Base-by-base conservation (phyloP, 2,113 vertebrate species). In the Orycteropus afer region DNA sequence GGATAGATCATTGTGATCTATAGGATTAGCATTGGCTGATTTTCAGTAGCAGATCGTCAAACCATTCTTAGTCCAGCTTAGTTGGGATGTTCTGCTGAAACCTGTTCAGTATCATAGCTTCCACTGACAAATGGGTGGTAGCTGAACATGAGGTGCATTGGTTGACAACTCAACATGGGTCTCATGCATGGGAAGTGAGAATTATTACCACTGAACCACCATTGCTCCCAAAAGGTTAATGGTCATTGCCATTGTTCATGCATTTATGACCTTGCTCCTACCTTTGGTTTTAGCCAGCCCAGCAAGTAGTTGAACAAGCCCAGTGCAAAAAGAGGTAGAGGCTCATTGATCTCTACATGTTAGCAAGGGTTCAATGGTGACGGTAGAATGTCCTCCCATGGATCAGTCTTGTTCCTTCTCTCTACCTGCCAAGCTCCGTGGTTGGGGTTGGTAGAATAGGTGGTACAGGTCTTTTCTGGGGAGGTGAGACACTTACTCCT, bases 351-450 rank as follows among this genome's bases (percentile, higher is more conserved):
- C 7, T 27, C 32, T 37, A 47, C 23, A 4, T 49, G 42, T 94
- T 84, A 73, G 23, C 25, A 59, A 37, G 76, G 49, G 57, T 67
- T 32, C 0, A 0, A 34, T 42, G 63, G 20, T 49, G 90, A 86
- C 25, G 37, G 45, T 1, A 4, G 4, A 5, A 40, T 13, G 53
- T 51, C 59, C 45, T 4, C 5, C 25, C 6, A 27, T 3, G 2
- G n/a, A 79, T 45, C 63, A 51, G 53, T 29, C 32, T 71, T 76
- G n/a, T 47, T 51, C 18, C 42, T 69, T 32, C 37, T 45, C 20
- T 23, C 80, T 65, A 0, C 18, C 80, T 77, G 92, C 34, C 20
- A 37, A 63, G 18, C 25, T 14, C 12, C 0, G 0, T 29, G 29
- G 23, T 18, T 9, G 49, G 18, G 15, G 42, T 45, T 34, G 7